phyloP scores from a whole-genome alignment of 2,113 vertebrate genomes.

The Hippocampus barbouri region DNA sequence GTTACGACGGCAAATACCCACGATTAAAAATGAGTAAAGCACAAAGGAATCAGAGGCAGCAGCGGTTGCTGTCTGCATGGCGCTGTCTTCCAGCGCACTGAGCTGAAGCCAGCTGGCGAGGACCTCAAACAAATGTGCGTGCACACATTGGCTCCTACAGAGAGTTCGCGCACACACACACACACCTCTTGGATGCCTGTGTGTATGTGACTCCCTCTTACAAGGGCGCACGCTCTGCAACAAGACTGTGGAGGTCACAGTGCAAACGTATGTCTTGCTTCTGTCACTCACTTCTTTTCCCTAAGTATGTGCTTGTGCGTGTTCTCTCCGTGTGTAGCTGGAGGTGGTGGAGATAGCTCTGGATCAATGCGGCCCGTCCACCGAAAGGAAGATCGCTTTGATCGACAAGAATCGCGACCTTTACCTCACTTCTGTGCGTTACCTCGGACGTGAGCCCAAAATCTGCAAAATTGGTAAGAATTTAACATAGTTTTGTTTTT shows the following conservation, averaged over 20 bases:
- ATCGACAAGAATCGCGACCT: slow-evolving; percentile 97
- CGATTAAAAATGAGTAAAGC: slow-evolving; percentile 32
- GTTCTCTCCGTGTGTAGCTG: slow-evolving; percentile 67
- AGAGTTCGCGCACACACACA: neutral
- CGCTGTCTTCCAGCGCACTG: slow-evolving; percentile 57
- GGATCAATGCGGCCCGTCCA: slow-evolving; percentile 87
- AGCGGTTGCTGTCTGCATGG: slow-evolving; percentile 67
- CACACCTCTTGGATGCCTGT: neutral
- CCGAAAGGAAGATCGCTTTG: slow-evolving; percentile 88
- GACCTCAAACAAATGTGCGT: slow-evolving; percentile 26
- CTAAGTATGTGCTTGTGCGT: slow-evolving; percentile 12
- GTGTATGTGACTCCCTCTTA: neutral
- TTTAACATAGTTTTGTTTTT: neutral
- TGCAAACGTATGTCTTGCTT: slow-evolving; percentile 28
- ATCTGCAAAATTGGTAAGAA: slow-evolving; percentile 88
- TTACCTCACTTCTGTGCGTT: slow-evolving; percentile 83
- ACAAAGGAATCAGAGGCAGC: slow-evolving; percentile 43
- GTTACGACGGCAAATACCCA: too few relatives aligned
- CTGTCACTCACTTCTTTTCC: slow-evolving; percentile 20
- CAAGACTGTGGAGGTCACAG: slow-evolving; percentile 22
- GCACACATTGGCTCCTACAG: neutral
- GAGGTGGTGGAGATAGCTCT: slow-evolving; percentile 89
- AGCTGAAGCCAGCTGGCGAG: slow-evolving; percentile 59
- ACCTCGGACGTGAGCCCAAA: slow-evolving; percentile 84
- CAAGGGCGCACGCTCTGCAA: slow-evolving; percentile 19